Evolutionary conservation across 2,888 invertebrate species (phyloP).

Genomic region (Hirtodrosophila duncani): DNA sequence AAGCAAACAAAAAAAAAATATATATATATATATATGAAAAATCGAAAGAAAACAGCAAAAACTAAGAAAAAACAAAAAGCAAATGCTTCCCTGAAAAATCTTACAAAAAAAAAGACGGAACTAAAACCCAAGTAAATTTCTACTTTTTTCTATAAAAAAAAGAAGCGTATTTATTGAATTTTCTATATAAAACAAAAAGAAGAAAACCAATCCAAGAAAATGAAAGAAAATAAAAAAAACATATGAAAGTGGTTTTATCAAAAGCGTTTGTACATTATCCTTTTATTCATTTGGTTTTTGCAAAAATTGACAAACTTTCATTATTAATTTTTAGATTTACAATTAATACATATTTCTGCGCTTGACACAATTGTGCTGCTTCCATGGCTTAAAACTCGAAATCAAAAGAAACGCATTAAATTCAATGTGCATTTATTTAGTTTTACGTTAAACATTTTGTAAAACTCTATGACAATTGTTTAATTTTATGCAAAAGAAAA

Average conservation of each 20-base stretch:
- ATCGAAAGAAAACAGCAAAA: constrained; percentile 27
- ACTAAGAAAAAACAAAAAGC: constrained; percentile 31
- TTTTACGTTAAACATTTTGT: constrained; percentile 45
- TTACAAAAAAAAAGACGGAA: constrained; percentile 7
- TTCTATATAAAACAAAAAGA: constrained; percentile 34
- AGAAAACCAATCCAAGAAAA: constrained; percentile 8
- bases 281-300: constrained; percentile 29
- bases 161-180: constrained; percentile 33
- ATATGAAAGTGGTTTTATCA: too few relatives aligned
- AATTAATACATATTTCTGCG: constrained; percentile 30
- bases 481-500: constrained; percentile 37
- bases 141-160: constrained; percentile 38
- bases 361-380: constrained; percentile 44
- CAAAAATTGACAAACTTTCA: background rate
- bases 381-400: constrained; percentile 57
- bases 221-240: background rate
- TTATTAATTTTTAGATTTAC: constrained; percentile 17
- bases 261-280: constrained; percentile 38
- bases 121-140: constrained; percentile 31
- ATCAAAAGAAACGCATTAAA: constrained; percentile 43
- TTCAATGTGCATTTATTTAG: constrained; percentile 63
- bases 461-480: constrained; percentile 32
- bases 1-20: constrained; percentile 15
- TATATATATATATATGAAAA: constrained; percentile 6
- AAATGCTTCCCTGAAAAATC: constrained; percentile 33